A percentile compares a stretch with the other conserved stretches of the same genome.
Conservation (phyloP, 1,140 invertebrate genomes). For the Spodoptera frugiperda region DNA sequence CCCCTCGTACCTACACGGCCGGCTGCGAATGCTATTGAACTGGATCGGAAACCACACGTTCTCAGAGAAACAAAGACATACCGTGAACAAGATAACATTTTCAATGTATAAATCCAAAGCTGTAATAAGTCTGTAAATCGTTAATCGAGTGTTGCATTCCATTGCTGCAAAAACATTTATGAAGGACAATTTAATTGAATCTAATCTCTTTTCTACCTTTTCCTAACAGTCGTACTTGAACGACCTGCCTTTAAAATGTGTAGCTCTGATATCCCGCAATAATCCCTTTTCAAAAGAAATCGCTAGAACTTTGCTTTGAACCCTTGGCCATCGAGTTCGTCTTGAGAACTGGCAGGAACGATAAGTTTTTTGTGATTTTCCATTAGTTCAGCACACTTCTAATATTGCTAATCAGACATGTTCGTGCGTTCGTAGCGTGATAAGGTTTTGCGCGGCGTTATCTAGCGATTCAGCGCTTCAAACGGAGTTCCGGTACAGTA, state of each 20-base stretch:
- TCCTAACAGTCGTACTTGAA: background rate
- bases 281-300: slow-evolving; percentile 2
- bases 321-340: slow-evolving; percentile 1
- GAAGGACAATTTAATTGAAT: background rate
- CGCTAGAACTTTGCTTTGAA: slow-evolving; percentile 5
- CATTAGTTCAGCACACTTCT: slow-evolving; percentile 23
- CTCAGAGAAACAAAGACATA: slow-evolving; percentile 23
- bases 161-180: background rate
- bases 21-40: slow-evolving; percentile 33
- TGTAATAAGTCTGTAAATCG: background rate
- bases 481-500: slow-evolving; percentile 32
- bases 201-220: background rate
- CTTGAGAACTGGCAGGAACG: slow-evolving; percentile 6
- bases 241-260: background rate
- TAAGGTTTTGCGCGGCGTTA: slow-evolving; percentile 31
- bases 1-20: slow-evolving; percentile 23
- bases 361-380: slow-evolving; percentile 38
- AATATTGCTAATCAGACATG: slow-evolving; percentile 27
- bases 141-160: background rate
- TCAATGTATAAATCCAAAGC: slow-evolving; percentile 23
- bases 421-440: slow-evolving; percentile 17
- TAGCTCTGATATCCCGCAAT: background rate
- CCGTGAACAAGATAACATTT: slow-evolving; percentile 32
- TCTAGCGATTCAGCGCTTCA: slow-evolving; percentile 27
- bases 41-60: slow-evolving; percentile 29